phyloP scores from a whole-genome alignment of 2,113 vertebrate genomes.

The Otocyon megalotis region DNA sequence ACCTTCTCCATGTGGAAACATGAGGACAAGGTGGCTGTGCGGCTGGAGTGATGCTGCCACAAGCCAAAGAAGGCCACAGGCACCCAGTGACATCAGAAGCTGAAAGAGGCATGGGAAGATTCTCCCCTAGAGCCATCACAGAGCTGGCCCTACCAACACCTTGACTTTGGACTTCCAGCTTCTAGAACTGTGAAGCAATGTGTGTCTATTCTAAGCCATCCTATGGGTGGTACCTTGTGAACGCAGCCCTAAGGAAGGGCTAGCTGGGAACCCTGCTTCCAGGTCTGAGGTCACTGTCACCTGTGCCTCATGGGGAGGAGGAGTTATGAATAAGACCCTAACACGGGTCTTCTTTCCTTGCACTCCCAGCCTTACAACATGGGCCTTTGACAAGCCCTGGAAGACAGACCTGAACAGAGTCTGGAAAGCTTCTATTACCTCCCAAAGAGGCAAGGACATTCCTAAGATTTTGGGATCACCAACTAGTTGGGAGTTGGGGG shows the following conservation, averaged over 20 bases:
- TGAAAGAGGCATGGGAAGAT: fast-evolving
- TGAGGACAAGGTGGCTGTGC: background rate
- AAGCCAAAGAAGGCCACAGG: background rate
- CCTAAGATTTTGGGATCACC: background rate
- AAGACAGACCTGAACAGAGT: background rate
- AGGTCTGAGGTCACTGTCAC: no score
- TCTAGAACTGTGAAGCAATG: background rate
- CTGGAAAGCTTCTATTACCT: background rate
- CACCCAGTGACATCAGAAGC: background rate
- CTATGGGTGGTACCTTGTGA: background rate
- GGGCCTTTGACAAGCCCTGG: background rate
- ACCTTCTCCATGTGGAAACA: background rate
- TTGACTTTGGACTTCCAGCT: background rate
- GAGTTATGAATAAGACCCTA: background rate
- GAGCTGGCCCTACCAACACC: background rate
- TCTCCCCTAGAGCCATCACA: background rate
- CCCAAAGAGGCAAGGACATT: background rate
- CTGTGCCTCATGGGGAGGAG: no score
- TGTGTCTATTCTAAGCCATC: background rate
- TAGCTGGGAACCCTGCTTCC: background rate
- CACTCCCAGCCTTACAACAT: background rate
- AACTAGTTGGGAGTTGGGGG: background rate
- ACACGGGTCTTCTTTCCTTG: background rate
- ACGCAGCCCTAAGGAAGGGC: background rate
- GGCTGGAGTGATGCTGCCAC: no score